These are phyloP conservation scores for Holacanthella duospinosa DNA, from an alignment of 2,888 invertebrate species.

Conservation along the genomic window DNA sequence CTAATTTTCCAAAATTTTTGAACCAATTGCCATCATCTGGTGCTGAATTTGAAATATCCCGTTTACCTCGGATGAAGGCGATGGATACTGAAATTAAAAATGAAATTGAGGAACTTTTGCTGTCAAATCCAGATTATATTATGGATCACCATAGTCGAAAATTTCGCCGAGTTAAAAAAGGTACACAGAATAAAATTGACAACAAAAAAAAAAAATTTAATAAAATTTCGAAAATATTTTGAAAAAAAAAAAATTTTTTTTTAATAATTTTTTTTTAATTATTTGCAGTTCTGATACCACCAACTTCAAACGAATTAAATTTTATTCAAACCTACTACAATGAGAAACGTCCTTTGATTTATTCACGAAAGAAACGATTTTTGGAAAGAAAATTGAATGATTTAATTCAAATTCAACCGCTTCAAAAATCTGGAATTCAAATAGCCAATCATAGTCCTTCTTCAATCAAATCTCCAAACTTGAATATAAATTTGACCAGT, in stretches of 20 bases:
- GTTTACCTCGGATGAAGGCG: neutral
- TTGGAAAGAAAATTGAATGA: too few species aligned
- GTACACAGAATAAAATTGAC: too few species aligned
- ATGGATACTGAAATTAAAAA: neutral
- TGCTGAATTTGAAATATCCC: too few species aligned
- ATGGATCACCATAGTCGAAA: neutral
- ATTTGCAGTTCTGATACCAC: neutral
- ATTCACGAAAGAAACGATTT: too few species aligned
- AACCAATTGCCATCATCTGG: too few species aligned
- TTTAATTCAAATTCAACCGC: neutral
- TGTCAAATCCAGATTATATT: neutral
- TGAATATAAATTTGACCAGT: neutral
- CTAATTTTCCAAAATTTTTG: too few species aligned
- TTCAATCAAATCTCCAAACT: neutral
- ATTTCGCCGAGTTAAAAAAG: neutral
- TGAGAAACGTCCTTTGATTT: too few species aligned
- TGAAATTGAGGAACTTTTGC: neutral
- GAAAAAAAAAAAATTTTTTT: neutral
- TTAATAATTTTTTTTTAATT: neutral
- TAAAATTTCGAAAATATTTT: neutral
- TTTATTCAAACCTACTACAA: too few species aligned
- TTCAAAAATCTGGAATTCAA: neutral
- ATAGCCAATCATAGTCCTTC: neutral
- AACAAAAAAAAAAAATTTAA: neutral
- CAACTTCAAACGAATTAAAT: too few species aligned